A percentile compares a stretch with the other conserved stretches of the same genome.
These are phyloP conservation scores for Aethina tumida DNA, from an alignment of 1,140 invertebrate genomes.

Conservation along the genomic window DNA sequence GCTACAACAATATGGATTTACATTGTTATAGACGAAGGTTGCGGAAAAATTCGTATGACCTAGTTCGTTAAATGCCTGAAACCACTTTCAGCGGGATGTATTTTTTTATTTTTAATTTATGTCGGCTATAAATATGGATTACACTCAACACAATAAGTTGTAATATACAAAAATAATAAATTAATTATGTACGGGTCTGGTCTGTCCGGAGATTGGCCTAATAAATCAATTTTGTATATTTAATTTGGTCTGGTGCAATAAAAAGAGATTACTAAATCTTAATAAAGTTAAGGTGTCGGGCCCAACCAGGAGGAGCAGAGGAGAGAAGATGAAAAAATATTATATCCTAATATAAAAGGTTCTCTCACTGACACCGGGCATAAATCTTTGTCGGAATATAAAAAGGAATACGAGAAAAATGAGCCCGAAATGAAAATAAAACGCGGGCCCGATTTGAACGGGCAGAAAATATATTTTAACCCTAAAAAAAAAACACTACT, in stretches of 20 bases:
- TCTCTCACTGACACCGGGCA: conserved; percentile 30
- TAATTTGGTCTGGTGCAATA: conserved; percentile 20
- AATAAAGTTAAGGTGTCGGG: conserved; percentile 26
- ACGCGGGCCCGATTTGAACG: conserved; percentile 32
- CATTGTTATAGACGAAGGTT: too few species aligned
- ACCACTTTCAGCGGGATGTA: too few species aligned
- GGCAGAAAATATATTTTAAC: conserved; percentile 33
- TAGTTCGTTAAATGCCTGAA: too few species aligned
- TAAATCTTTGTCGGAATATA: conserved; percentile 35
- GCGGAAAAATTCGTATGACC: too few species aligned
- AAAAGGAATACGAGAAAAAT: conserved; percentile 35
- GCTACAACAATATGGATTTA: too few species aligned
- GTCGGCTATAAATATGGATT: too few species aligned
- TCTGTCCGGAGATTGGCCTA: conserved; percentile 5
- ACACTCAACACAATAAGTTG: too few species aligned
- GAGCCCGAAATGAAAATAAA: conserved; percentile 34
- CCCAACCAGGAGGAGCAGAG: not conserved
- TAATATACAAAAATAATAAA: conserved; percentile 1
- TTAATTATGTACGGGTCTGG: conserved; percentile 1
- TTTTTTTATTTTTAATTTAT: too few species aligned
- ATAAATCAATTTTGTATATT: conserved; percentile 26
- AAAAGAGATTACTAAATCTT: conserved; percentile 29
- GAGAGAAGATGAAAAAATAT: conserved; percentile 31
- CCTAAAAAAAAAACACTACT: conserved; percentile 8
- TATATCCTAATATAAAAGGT: conserved; percentile 35